Evolutionary conservation across 2,797 vertebrate genomes (phyloP), one percentile per base, ranked within the genome.

Genomic region (Micromesistius poutassou): DNA sequence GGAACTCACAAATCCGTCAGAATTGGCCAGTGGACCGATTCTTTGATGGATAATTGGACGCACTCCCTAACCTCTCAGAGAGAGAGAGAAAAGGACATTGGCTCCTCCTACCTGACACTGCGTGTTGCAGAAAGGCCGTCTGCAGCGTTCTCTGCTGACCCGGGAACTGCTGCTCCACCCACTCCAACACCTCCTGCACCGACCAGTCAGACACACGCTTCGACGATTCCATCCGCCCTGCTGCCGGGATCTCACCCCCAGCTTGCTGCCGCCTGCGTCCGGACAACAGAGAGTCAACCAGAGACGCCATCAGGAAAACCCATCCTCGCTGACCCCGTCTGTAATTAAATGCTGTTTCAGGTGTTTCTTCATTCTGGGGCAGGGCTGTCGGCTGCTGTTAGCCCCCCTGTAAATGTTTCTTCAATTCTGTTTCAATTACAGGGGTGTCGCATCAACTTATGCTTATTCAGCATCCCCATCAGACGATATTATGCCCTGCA

Each of bases 171-270:
- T 86, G 81, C 82, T 90, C 80, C 42, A 90, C 6, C 92, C 92
- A 93, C 36, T 83, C 82, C 81, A 88, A 9, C 70, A 93, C 92
- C 0, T 93, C 88, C 35, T 87, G 83, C 79, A 91, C 89, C 0
- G 92, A 90, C 92, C 92, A 93, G 33, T 12, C 30, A 0, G 88
- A 93, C 70, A 85, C 88, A 2, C 82, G 85, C 79, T 85, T 87
- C 0, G 85, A 75, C 38, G 38, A 40, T 0, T 12, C 87, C 92
- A 92, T 93, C 0, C 0, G 50, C n/a, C 38, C 50, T 55, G 50
- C 19, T 5, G 50, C 19, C 50, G 16, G 16, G 50, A 55, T 55
- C 50, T 22, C 19, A 46, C 50, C 50, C 16, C 50, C 5, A 4
- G 50, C 14, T 55, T 14, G 42, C 50, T 38, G 36, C 50, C 19